phyloP scores from a whole-genome alignment of 2,113 vertebrate species.

The Clarias magur region DNA sequence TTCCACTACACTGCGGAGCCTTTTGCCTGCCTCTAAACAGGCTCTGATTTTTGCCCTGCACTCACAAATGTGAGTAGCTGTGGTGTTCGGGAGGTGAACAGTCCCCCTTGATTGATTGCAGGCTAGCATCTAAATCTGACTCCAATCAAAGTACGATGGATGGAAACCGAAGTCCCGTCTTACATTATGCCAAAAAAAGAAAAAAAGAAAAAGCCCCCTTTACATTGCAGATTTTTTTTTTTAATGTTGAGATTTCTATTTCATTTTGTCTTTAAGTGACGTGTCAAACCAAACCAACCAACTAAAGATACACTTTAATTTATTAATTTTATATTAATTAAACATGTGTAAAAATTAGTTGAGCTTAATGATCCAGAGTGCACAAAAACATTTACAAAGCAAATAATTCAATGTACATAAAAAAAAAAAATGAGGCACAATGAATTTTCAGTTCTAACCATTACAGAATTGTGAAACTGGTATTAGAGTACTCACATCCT shows the following conservation, averaged over 20 bases:
- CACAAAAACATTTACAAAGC: not conserved
- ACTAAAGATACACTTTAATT: not conserved
- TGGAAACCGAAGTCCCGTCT: not conserved
- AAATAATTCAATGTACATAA: not conserved
- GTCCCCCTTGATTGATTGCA: constrained; percentile 20
- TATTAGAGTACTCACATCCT: constrained; percentile 82
- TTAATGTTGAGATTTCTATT: not conserved
- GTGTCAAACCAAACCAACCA: not conserved
- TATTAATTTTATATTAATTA: not conserved
- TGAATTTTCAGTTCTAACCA: not conserved
- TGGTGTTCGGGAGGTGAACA: constrained; percentile 2
- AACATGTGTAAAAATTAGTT: not conserved
- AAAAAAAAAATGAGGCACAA: not conserved
- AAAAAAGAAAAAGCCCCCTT: not conserved
- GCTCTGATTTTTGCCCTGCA: constrained; percentile 2
- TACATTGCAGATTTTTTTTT: not conserved
- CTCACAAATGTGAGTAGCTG: not conserved
- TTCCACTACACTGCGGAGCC: not conserved
- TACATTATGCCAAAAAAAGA: not conserved
- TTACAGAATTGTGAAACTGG: not conserved
- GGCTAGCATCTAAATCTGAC: constrained; percentile 15
- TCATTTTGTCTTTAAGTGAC: not conserved
- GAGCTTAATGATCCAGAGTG: not conserved
- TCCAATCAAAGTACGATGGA: constrained; percentile 14
- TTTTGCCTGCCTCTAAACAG: constrained; percentile 30